A percentile compares a stretch with the other conserved stretches of the same genome.
These are phyloP conservation scores for Drosophila seguyi DNA, from an alignment of 1,140 invertebrate genomes.

Conservation along the genomic window DNA sequence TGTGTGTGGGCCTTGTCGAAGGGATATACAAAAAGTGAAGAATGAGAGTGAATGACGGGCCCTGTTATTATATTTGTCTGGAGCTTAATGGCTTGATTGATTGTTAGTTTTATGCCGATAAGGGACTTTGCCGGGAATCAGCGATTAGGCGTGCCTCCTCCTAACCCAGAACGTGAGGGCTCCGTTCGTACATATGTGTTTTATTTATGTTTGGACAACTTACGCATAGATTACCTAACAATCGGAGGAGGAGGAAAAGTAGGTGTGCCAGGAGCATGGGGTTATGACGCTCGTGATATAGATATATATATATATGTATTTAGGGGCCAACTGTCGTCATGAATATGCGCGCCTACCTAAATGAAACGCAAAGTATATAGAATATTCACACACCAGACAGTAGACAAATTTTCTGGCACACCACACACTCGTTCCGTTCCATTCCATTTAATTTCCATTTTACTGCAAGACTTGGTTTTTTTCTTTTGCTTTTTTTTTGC, in stretches of 20 bases:
- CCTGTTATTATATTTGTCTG: slow-evolving; percentile 46
- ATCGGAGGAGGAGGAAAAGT: neutral
- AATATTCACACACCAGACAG: slow-evolving; percentile 35
- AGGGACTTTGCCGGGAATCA: slow-evolving; percentile 32
- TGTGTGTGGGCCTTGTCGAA: slow-evolving; percentile 13
- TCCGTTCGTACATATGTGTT: slow-evolving; percentile 11
- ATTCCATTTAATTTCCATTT: slow-evolving; percentile 47
- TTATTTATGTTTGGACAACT: slow-evolving; percentile 39
- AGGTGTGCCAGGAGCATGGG: neutral
- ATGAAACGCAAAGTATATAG: slow-evolving; percentile 18
- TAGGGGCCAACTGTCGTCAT: slow-evolving; percentile 58
- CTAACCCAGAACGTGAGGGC: slow-evolving; percentile 22
- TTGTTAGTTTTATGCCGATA: slow-evolving; percentile 47
- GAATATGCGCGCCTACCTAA: slow-evolving; percentile 52
- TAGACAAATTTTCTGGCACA: slow-evolving; percentile 42
- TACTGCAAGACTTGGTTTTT: slow-evolving; percentile 6
- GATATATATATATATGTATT: neutral
- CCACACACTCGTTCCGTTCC: slow-evolving; percentile 10
- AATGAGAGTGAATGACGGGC: slow-evolving; percentile 11
- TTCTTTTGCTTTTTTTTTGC: slow-evolving; percentile 4
- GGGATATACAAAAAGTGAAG: neutral
- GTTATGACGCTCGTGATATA: slow-evolving; percentile 38
- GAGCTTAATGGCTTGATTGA: slow-evolving; percentile 54
- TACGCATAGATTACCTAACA: slow-evolving; percentile 56
- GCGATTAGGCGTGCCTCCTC: slow-evolving; percentile 57